A percentile compares a stretch with the other conserved stretches of the same genome.
These are phyloP conservation scores for Eupithecia insigniata DNA, from an alignment of 2,888 invertebrate species.

Conservation along the genomic window DNA sequence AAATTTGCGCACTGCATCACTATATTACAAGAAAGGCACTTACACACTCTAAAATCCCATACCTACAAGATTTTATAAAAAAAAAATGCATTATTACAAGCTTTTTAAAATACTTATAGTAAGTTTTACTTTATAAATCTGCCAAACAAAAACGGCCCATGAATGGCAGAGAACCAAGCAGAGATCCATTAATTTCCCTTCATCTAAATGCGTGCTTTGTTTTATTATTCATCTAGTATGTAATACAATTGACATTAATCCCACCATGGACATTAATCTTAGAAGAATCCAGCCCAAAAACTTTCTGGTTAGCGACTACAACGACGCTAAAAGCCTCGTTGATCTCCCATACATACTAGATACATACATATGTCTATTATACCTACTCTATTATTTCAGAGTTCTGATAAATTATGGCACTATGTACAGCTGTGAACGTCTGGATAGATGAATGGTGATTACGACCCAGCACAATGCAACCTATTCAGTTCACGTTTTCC, in stretches of 20 bases:
- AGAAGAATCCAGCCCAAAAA: conserved; percentile 93
- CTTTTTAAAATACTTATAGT: no score
- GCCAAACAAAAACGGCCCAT: not conserved
- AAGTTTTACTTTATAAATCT: not conserved
- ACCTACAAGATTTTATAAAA: no score
- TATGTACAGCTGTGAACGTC: not conserved
- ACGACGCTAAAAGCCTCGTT: conserved; percentile 99
- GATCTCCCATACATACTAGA: conserved; percentile 99
- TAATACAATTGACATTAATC: no score
- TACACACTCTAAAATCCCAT: no score
- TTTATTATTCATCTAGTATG: no score
- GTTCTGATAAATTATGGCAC: not conserved
- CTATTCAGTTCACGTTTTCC: conserved; percentile 30
- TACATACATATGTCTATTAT: not conserved
- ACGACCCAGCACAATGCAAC: not conserved
- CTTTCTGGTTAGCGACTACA: conserved; percentile 94
- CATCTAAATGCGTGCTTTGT: no score
- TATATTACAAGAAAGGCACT: not conserved
- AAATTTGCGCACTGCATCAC: not conserved
- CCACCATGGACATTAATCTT: conserved; percentile 98
- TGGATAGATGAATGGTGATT: not conserved
- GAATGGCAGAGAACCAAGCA: not conserved
- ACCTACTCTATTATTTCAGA: not conserved
- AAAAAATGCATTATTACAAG: no score
- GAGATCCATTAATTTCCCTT: not conserved